These are phyloP conservation scores for Dromococcyx pavoninus DNA, from an alignment of 2,797 vertebrate species.

Conservation along the genomic window DNA sequence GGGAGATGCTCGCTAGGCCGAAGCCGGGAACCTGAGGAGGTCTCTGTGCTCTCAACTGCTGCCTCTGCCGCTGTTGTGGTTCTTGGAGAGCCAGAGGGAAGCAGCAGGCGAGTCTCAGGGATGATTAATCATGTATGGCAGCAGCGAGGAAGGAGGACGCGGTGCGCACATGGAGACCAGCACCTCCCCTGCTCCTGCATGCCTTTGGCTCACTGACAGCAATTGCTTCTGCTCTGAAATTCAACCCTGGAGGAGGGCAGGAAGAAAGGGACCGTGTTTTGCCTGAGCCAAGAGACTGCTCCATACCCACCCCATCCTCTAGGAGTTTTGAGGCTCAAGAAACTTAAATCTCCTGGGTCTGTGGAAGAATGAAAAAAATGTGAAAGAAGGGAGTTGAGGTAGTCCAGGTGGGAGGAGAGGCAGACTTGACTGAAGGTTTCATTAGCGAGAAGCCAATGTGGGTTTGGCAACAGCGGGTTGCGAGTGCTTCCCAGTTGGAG, in stretches of 20 bases:
- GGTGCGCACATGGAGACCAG: constrained; percentile 1
- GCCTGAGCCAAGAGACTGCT: not conserved
- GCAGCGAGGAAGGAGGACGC: constrained; percentile 40
- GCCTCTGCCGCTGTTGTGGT: constrained; percentile 12
- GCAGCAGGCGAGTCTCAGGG: constrained; percentile 65
- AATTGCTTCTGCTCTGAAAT: constrained; percentile 4
- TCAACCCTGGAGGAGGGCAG: not conserved
- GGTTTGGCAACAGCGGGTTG: constrained; percentile 20
- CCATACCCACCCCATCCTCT: not conserved
- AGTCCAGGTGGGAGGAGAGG: constrained; percentile 45
- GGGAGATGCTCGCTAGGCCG: constrained; percentile 24
- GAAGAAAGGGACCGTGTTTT: not conserved
- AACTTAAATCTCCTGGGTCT: not conserved
- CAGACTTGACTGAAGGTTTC: constrained; percentile 49
- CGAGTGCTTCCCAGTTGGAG: not conserved
- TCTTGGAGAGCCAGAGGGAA: constrained; percentile 61
- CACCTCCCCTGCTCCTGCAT: constrained; percentile 2
- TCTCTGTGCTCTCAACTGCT: constrained; percentile 43
- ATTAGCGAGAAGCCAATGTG: constrained; percentile 19
- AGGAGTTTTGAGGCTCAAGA: not conserved
- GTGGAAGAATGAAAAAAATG: constrained; percentile 2
- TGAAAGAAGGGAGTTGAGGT: not conserved
- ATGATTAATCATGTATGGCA: constrained; percentile 72
- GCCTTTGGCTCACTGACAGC: constrained; percentile 13
- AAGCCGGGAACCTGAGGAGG: constrained; percentile 50